Evolutionary conservation across 2,888 invertebrate genomes (phyloP), one percentile per base, ranked within the genome.

Genomic region (Cataglyphis rosenhaueri): DNA sequence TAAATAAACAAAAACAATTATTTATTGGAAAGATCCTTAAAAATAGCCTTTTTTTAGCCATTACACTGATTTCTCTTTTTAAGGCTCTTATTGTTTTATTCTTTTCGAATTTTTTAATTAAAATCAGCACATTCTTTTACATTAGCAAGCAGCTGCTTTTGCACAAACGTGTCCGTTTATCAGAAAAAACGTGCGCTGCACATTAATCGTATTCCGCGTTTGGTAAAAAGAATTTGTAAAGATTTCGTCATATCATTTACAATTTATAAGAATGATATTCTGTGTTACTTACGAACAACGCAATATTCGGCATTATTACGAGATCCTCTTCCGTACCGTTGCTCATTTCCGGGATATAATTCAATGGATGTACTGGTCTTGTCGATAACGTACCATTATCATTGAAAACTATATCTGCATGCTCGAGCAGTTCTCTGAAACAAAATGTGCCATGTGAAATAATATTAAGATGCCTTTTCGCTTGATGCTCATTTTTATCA

Each of bases 281-380:
- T 64, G 95, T 97, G 95, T 97, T 97, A 95, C 97, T 97, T 93
- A 98, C 98, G 96, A 98, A 91, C 91, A 98, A 95, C 3, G 98
- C 98, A 82, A 98, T 97, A 91, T 98, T 97, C 0, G 98, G 97
- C 90, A 98, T 95, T 68, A 96, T 96, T 6, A 98, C 95, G 0
- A 96, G 94, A 91, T 98, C 98, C 90, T 98, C 97, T 65, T 95
- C 95, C 41, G 95, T 95, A 0, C 98, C 98, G 81, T 96, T 96
- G 0, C 98, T 98, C 85, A 97, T 91, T 87, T 98, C 97, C 15
- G 97, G 97, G 0, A 97, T 96, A 96, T 97, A 98, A 6, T 96
- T 95, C 15, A 98, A 94, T 0, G 98, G 98, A 94, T 98, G 98
- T 3, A 94, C 93, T 0, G 98, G 97, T 1, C 96, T 95, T 0